phyloP scores from a whole-genome alignment of 35 echinoderm and acorn worm species.

The Nesometra sesokonis region DNA sequence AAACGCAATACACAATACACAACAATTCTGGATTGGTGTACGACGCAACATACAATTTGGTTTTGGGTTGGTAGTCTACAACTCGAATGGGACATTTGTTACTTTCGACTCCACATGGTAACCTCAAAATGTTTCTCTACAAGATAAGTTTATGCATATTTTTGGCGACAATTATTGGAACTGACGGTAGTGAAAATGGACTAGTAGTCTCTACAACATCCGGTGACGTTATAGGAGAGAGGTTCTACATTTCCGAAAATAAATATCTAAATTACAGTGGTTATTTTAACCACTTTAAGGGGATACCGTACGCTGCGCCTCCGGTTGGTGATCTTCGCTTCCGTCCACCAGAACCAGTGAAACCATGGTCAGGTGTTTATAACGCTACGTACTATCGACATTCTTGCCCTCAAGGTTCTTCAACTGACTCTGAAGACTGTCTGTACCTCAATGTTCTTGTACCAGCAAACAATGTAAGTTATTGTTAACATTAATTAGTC shows the following conservation, averaged over 20 bases:
- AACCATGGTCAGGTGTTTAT: conserved; percentile 12
- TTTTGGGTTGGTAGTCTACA: no score
- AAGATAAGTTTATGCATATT: no score
- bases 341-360: conserved; percentile 27
- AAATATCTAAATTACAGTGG: conserved; percentile 25
- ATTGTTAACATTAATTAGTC: no score
- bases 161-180: background rate
- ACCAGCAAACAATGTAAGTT: conserved; percentile 28
- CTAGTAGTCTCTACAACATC: background rate
- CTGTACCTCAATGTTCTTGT: conserved; percentile 73
- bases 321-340: conserved; percentile 50
- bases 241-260: background rate
- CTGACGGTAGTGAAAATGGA: background rate
- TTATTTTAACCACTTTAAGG: conserved; percentile 33
- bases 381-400: background rate
- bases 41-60: no score
- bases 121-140: no score
- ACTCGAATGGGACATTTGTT: no score
- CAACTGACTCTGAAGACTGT: conserved; percentile 42
- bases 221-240: background rate
- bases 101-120: no score
- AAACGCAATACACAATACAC: no score
- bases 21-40: no score
- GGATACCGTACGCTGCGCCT: conserved; percentile 72
- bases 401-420: background rate